These are phyloP conservation scores for Stylophora pistillata DNA, from an alignment of 64 coral and sea anemone species.

Conservation along the genomic window DNA sequence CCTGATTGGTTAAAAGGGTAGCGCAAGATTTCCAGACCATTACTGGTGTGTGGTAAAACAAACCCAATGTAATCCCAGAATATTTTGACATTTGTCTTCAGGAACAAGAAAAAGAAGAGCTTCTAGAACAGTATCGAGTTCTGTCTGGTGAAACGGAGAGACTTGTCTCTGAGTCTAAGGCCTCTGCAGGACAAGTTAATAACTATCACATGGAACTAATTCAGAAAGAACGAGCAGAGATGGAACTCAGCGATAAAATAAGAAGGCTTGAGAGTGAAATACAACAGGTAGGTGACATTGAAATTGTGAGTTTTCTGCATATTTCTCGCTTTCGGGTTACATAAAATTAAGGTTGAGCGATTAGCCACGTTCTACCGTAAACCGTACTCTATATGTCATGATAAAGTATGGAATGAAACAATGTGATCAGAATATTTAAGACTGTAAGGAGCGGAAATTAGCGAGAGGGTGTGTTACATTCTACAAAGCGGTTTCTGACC, in stretches of 20 bases:
- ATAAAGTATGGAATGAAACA: no score
- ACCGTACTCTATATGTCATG: no score
- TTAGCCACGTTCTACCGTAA: no score
- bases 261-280: constrained; percentile 79
- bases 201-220: constrained; percentile 82
- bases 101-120: constrained; percentile 97
- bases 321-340: neutral
- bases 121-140: constrained; percentile 87
- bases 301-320: neutral
- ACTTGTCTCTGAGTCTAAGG: constrained; percentile 77
- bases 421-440: no score
- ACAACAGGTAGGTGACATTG: constrained; percentile 74
- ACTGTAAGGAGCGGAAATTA: no score
- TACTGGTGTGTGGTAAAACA: no score
- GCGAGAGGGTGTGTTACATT: no score
- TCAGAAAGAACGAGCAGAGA: constrained; percentile 74
- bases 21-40: neutral
- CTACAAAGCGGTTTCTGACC: no score
- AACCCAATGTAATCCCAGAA: neutral
- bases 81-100: neutral
- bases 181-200: constrained; percentile 69
- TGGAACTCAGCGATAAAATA: constrained; percentile 82
- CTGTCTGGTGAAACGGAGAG: constrained; percentile 86
- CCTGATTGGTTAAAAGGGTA: neutral
- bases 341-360: no score